Evolutionary conservation across 2,888 invertebrate genomes (phyloP), one percentile per base, ranked within the genome.

Genomic region (Heterodera filipjevi): DNA sequence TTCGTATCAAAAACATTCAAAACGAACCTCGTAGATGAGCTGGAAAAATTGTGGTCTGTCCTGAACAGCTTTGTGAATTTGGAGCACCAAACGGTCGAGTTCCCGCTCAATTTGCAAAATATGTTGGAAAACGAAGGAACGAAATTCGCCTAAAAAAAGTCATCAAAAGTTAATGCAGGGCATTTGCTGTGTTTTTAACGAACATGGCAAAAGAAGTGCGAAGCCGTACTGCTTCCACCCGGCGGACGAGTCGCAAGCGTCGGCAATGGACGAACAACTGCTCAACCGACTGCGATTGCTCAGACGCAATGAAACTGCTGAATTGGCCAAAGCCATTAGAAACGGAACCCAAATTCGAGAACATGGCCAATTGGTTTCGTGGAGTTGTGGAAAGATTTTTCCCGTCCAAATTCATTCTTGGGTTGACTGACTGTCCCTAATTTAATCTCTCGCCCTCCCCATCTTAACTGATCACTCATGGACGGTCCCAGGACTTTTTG

Each of bases 21-120:
- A n/a, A 16, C 2, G 32, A 76, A 83, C 85, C 80, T 83, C 81
- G 30, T 82, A 79, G n/a, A 85, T 81, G 46, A 83, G 82, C 22
- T 79, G 73, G 49, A 87, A 76, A 79, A 87, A 87, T 12, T 84
- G 80, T 10, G 83, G 71, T 30, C 83, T 79, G 46, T 85, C 71
- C 12, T 72, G 59, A 14, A 84, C 81, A 12, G 84, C 84, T 19
- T 71, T 80, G 39, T 76, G 72, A 35, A 87, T 82, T 44, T 84
- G 76, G 12, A 79, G 22, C 39, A 86, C 84, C 76, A 87, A 78
- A 16, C 83, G 77, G 27, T 78, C 64, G 79, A 87, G 81, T 71
- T 87, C 87, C 12, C 80, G 75, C 73, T 87, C 87, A 66, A 87
- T 80, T 35, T 87, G 80, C 16, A 86, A 84, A 77, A 87, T 87